Evolutionary conservation across 2,797 vertebrate species (phyloP), one percentile per base, ranked within the genome.

Genomic region (Microchirus variegatus): DNA sequence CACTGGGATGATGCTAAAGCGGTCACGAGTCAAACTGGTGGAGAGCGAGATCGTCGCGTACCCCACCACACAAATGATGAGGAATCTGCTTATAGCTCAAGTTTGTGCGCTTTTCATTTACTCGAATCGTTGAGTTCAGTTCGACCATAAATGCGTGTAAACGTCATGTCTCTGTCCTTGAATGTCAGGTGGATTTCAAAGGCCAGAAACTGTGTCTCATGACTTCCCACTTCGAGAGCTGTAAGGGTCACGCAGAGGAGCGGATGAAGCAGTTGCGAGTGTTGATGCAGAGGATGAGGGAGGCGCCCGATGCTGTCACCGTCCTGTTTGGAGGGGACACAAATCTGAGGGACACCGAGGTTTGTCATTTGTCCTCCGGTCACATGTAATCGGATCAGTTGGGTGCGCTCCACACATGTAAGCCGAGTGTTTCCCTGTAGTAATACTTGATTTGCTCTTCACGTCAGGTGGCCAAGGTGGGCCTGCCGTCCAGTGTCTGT

Each of bases 191-290:
- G 54, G 93, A 54, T 26, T 63, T 98, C 47, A 91, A 80, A 47
- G 93, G 91, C 36, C 93, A 92, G 68, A 95, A 94, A 53, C 51
- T 98, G 43, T 96, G 90, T 61, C 89, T 99, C 67, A 97, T 99
- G 95, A 99, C 95, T 0, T 98, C 97, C 12, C 97, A 99, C 82
- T 84, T 99, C 58, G 97, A 99, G 75, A 99, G 98, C 86, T 99
- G 95, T 69, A 98, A 92, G 83, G 66, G 77, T 12, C 93, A 97
- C 7, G 78, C 93, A 0, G 22, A 63, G n/a, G 96, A 98, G 80
- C 92, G 97, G 9, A 75, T 94, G 69, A 96, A 92, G 18, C 97
- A 99, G 75, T 89, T 99, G 57, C 86, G 80, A 16, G 76, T 87
- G 15, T 93, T 95, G 36, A 79, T 95, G 37, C 82, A 92, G 52